Percentiles rank a stretch among this genome's conserved stretches.
phyloP scores from a whole-genome alignment of 1,140 invertebrate genomes.

The Papilio dardanus region DNA sequence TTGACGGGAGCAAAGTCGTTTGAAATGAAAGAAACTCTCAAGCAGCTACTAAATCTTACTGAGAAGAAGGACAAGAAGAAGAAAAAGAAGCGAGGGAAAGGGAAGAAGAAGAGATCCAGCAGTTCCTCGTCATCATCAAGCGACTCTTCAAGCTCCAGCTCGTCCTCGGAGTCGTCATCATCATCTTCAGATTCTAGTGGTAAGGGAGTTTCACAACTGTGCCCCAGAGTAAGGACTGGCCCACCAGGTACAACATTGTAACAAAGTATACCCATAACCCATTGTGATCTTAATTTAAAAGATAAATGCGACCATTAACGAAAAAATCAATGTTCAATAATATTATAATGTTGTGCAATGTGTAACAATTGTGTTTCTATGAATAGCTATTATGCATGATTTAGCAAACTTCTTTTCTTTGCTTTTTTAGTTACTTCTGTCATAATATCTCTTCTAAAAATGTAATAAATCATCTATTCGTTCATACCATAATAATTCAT shows the following conservation, averaged over 20 bases:
- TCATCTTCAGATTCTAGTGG: constrained; percentile 83
- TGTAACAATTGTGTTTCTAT: not conserved
- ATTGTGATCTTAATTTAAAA: no score
- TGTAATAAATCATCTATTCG: no score
- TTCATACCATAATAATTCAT: no score
- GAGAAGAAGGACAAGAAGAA: constrained; percentile 87
- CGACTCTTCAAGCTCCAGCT: constrained; percentile 85
- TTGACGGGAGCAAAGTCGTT: constrained; percentile 80
- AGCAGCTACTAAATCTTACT: constrained; percentile 83
- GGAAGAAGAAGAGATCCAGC: constrained; percentile 86
- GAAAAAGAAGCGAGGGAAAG: constrained; percentile 88
- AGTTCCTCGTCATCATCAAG: constrained; percentile 86
- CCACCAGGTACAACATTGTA: not conserved
- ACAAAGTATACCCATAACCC: not conserved
- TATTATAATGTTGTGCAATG: no score
- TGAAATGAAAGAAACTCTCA: constrained; percentile 86
- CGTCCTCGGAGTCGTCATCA: constrained; percentile 85
- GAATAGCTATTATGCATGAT: not conserved
- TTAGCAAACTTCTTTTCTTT: not conserved
- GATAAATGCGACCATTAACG: no score
- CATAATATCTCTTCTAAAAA: no score
- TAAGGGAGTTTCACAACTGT: constrained; percentile 51
- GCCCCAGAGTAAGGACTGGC: not conserved
- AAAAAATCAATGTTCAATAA: no score
- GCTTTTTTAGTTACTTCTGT: no score